phyloP scores from a whole-genome alignment of 2,888 invertebrate genomes.

The Spisula subtruncata region DNA sequence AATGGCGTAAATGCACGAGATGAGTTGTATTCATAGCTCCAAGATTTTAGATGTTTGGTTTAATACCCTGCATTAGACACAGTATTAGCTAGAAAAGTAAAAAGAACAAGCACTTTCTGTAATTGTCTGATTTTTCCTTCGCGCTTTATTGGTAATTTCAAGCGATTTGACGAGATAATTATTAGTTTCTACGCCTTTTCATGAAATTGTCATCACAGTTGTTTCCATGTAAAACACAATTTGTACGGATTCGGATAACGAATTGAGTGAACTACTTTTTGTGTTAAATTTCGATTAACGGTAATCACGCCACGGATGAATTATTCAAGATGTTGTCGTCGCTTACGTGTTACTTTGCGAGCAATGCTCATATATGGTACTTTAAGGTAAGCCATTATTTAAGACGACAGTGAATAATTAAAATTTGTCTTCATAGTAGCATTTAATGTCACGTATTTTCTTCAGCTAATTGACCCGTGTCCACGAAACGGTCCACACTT shows the following conservation, averaged over 20 bases:
- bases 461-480: neutral
- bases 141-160: neutral
- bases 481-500: neutral
- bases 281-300: conserved; percentile 8
- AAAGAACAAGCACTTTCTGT: neutral
- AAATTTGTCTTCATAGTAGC: neutral
- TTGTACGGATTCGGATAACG: neutral
- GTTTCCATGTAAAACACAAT: conserved; percentile 17
- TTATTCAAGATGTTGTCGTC: conserved; percentile 18
- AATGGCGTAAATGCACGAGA: neutral
- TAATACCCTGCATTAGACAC: neutral
- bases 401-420: neutral
- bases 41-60: neutral
- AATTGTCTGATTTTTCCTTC: neutral
- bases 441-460: neutral
- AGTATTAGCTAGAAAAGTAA: neutral
- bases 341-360: neutral
- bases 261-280: neutral
- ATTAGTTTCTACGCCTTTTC: conserved; percentile 2
- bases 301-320: conserved; percentile 19
- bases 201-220: conserved; percentile 5
- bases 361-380: neutral
- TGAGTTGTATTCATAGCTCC: neutral
- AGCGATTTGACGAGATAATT: conserved; percentile 8
- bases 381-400: neutral